Evolutionary conservation across 2,113 vertebrate genomes (phyloP).

Genomic region (Cochlearius cochlearius): DNA sequence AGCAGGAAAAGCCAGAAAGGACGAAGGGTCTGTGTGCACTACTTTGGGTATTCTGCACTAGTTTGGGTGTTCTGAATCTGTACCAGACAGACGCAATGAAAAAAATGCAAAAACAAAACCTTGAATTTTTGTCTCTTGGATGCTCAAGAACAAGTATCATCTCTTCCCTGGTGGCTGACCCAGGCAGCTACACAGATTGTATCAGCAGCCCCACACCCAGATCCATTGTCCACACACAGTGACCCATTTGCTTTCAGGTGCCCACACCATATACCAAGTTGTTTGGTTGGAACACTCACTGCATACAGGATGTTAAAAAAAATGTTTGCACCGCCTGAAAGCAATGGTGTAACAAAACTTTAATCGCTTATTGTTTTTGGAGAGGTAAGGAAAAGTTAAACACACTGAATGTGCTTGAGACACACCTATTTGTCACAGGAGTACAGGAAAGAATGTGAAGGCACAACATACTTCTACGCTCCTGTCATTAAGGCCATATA

Average conservation of each 20-base stretch:
- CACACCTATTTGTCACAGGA: not conserved
- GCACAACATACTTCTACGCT: conserved; percentile 8
- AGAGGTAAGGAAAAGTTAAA: conserved; percentile 36
- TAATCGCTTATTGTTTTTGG: not conserved
- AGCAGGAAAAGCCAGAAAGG: conserved; percentile 3
- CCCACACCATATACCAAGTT: not conserved
- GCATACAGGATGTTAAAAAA: not conserved
- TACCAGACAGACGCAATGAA: conserved; percentile 53
- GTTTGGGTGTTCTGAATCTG: conserved; percentile 19
- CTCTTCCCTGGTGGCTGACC: not conserved
- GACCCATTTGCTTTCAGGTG: not conserved
- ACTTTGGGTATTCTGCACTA: not conserved
- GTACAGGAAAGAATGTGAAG: conserved; percentile 21
- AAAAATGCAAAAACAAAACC: not conserved
- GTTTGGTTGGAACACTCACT: not conserved
- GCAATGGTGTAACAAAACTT: not conserved
- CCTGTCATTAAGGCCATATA: conserved; percentile 32
- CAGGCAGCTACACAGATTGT: not conserved
- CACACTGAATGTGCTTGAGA: not conserved
- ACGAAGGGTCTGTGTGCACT: not conserved
- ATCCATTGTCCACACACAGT: not conserved
- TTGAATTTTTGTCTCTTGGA: not conserved
- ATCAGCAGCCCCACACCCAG: not conserved
- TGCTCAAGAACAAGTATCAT: not conserved
- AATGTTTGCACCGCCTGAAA: not conserved